phyloP scores from a whole-genome alignment of 2,113 vertebrate genomes.

The Misgurnus anguillicaudatus region DNA sequence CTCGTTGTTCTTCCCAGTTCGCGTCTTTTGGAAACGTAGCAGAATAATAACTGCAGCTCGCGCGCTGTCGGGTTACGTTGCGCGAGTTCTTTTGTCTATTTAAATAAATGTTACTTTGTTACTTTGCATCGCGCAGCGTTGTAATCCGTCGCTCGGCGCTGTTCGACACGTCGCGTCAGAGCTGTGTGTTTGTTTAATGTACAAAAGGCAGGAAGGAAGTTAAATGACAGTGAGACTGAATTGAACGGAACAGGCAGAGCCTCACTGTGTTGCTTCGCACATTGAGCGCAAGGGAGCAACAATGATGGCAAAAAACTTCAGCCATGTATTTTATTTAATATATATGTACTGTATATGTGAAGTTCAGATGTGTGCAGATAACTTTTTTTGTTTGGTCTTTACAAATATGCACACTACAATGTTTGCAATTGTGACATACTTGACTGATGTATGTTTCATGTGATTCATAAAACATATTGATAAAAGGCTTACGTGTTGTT shows the following conservation, averaged over 20 bases:
- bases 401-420: neutral
- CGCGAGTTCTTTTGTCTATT: neutral
- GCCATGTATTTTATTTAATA: constrained; percentile 1
- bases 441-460: neutral
- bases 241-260: constrained; percentile 55
- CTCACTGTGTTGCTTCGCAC: constrained; percentile 37
- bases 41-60: neutral
- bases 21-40: neutral
- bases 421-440: neutral
- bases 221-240: constrained; percentile 53
- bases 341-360: neutral
- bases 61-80: neutral
- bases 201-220: constrained; percentile 67
- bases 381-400: neutral
- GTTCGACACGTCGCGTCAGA: constrained; percentile 36
- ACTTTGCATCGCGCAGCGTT: neutral
- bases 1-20: neutral
- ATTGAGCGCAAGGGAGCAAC: constrained; percentile 46
- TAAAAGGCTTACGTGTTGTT: too few relatives aligned
- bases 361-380: neutral
- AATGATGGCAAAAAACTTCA: constrained; percentile 5
- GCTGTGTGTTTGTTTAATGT: constrained; percentile 56
- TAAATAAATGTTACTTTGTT: neutral
- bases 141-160: neutral
- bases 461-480: too few relatives aligned